Evolutionary conservation across 2,797 vertebrate genomes (phyloP), one percentile per base, ranked within the genome.

Genomic region (Gambusia yucatana): DNA sequence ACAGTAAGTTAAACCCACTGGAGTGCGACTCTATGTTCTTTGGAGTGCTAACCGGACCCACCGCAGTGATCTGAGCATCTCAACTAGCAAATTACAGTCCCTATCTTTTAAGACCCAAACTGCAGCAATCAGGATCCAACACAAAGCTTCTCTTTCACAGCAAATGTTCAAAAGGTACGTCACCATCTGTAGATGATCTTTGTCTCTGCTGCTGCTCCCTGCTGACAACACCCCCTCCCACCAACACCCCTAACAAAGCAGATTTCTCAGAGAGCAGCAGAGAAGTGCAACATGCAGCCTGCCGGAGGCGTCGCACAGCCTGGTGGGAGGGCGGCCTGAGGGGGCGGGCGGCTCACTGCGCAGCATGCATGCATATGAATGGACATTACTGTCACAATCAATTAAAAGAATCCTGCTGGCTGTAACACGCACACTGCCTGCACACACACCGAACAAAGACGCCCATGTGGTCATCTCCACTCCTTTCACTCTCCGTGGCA

Each of bases 201-300:
- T 93, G 91, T 93, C 82, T 78, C 50, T 59, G 82, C 91, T 92
- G 89, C 89, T 91, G 89, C 89, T 88, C 61, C 61, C 59, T 69
- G 70, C 74, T 1, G 28, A 80, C 67, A 76, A 44, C 76, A 82
- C 43, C 4, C 83, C 43, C 41, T 14, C 76, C 72, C 78, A 75
- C 88, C 83, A 70, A 48, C 73, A 76, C 20, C 65, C 74, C 55
- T 75, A 88, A 91, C 90, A 92, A 91, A 87, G 86, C 86, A 82
- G 74, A 82, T 85, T 85, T 89, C 89, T 90, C 88, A 88, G 78
- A 25, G 72, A 80, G 82, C 50, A 79, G 75, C 81, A 86, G 73
- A 76, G 77, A 13, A 77, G 80, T 20, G 75, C 78, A 78, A 73
- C 46, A 78, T 48, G 80, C 28, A 77, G 75, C 72, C 50, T 46